A percentile compares a stretch with the other conserved stretches of the same genome.
Evolutionary conservation across 2,888 invertebrate species (phyloP).

Genomic region (Nemurella pictetii): DNA sequence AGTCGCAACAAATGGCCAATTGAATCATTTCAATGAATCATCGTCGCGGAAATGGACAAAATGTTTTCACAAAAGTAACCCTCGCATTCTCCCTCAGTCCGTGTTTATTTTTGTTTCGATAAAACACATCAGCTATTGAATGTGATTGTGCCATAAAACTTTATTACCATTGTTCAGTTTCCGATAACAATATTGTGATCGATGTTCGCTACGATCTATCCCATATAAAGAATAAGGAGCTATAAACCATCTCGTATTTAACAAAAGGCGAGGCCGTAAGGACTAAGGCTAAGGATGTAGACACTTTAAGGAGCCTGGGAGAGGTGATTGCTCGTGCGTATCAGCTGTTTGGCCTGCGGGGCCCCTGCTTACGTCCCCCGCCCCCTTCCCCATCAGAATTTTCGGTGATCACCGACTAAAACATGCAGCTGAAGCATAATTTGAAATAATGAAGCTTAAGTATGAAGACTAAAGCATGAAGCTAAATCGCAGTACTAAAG

Average conservation of each 20-base stretch:
- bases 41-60: background rate
- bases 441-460: no score
- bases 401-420: no score
- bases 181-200: conserved; percentile 21
- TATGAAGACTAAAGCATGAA: no score
- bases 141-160: conserved; percentile 17
- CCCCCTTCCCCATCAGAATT: background rate
- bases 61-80: background rate
- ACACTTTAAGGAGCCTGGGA: background rate
- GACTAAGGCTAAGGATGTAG: no score
- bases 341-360: no score
- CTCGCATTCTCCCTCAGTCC: background rate
- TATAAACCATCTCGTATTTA: background rate
- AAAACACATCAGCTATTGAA: conserved; percentile 13
- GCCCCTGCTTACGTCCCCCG: no score
- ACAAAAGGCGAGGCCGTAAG: conserved; percentile 1
- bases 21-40: background rate
- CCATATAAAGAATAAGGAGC: conserved; percentile 13
- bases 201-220: background rate
- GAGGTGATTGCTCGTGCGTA: conserved; percentile 1
- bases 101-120: conserved; percentile 6
- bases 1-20: background rate
- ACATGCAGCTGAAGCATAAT: no score
- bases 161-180: conserved; percentile 19
- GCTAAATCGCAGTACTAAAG: no score